Evolutionary conservation across 2,797 vertebrate genomes (phyloP).

Genomic region (Picus viridis): DNA sequence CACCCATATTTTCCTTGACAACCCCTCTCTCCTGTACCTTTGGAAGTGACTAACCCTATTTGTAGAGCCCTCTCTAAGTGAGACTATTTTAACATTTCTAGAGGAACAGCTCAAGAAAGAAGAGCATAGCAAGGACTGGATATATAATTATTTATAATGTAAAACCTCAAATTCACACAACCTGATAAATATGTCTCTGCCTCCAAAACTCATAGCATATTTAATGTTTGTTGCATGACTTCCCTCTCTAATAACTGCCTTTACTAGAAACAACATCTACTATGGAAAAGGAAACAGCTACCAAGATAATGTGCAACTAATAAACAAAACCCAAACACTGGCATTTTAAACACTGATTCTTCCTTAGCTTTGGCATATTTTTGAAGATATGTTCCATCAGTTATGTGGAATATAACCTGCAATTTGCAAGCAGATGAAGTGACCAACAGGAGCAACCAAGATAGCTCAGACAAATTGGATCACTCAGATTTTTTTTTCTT

Average conservation of each 20-base stretch:
- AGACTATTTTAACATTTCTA: background rate
- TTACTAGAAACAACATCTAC: background rate
- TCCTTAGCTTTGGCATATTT: background rate
- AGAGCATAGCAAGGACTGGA: background rate
- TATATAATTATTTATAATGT: background rate
- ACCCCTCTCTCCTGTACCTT: background rate
- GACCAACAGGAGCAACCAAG: slow-evolving; percentile 40
- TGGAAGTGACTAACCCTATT: background rate
- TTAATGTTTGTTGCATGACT: background rate
- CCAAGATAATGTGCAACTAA: background rate
- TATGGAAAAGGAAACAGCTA: background rate
- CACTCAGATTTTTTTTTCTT: slow-evolving; percentile 1
- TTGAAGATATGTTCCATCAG: background rate
- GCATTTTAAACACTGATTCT: background rate
- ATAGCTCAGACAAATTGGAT: slow-evolving; percentile 30
- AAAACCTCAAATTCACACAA: background rate
- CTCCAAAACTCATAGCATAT: background rate
- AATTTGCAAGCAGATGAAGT: slow-evolving; percentile 34
- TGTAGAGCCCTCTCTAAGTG: background rate
- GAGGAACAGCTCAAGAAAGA: background rate
- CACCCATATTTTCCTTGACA: background rate
- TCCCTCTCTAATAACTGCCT: background rate
- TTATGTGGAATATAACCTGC: slow-evolving; percentile 36
- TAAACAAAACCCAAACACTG: background rate
- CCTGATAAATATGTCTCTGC: background rate